Percentiles rank a stretch among this genome's conserved stretches.
These are phyloP conservation scores for Anthopleura xanthogrammica DNA, from an alignment of 92 coral and sea anemone genomes.

Conservation along the genomic window DNA sequence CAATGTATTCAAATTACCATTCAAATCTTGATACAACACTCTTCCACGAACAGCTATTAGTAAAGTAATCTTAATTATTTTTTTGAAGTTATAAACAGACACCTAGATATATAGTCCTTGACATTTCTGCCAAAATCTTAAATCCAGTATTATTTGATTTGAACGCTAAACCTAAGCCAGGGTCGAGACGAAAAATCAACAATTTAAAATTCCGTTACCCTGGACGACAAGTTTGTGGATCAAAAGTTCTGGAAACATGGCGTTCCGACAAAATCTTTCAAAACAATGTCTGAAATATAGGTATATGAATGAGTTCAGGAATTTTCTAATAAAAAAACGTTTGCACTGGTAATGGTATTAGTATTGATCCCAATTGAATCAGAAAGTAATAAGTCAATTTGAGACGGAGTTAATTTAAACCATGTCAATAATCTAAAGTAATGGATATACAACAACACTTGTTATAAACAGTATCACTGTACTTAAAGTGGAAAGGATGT, in stretches of 20 bases:
- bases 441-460: not conserved
- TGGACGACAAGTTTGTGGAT: conserved; percentile 17
- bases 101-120: not conserved
- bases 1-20: not conserved
- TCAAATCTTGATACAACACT: not conserved
- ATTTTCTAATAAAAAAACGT: not conserved
- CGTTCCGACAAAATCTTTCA: not conserved
- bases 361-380: not conserved
- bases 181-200: conserved; percentile 19
- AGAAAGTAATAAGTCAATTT: not conserved
- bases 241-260: not conserved
- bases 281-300: not conserved
- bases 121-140: not conserved
- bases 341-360: not conserved
- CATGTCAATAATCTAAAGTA: not conserved
- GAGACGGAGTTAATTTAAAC: not conserved
- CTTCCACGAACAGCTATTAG: not conserved
- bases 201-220: not conserved
- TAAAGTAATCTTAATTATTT: not conserved
- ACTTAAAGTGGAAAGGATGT: not conserved
- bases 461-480: not conserved
- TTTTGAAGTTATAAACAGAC: not conserved
- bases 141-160: not conserved
- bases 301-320: not conserved
- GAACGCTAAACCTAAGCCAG: not conserved